These are phyloP conservation scores for Carterocephalus palaemon DNA, from an alignment of 2,888 invertebrate species.

Conservation along the genomic window DNA sequence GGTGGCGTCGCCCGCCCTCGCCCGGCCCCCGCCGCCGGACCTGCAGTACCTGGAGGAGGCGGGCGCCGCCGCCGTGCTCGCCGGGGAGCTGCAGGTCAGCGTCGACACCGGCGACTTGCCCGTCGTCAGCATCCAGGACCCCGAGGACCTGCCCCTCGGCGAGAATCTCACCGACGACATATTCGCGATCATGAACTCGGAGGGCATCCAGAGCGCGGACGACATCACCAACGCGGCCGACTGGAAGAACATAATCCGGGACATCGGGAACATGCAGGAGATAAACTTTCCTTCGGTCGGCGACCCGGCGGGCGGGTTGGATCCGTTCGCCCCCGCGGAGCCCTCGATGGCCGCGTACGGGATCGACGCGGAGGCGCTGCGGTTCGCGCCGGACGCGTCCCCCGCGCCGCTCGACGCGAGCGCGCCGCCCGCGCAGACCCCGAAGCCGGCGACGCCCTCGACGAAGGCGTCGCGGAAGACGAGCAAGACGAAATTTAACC, in stretches of 20 bases:
- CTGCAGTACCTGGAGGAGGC: constrained; percentile 62
- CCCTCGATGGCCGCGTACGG: constrained; percentile 50
- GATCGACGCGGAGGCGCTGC: constrained; percentile 55
- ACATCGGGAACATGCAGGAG: constrained; percentile 72
- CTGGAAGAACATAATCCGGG: constrained; percentile 74
- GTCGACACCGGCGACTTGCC: constrained; percentile 70
- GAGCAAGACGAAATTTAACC: constrained; percentile 67
- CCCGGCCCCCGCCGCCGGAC: constrained; percentile 62
- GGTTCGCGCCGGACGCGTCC: constrained; percentile 61
- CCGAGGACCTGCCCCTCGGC: constrained; percentile 69
- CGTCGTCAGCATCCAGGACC: constrained; percentile 75
- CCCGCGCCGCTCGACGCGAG: constrained; percentile 50
- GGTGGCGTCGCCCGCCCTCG: constrained; percentile 56
- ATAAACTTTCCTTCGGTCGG: constrained; percentile 64
- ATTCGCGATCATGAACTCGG: constrained; percentile 74
- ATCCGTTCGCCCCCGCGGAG: constrained; percentile 54
- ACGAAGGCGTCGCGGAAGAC: constrained; percentile 55
- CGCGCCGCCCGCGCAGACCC: constrained; percentile 44
- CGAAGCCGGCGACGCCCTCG: constrained; percentile 47
- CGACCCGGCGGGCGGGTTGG: constrained; percentile 53
- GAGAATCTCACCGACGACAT: constrained; percentile 73
- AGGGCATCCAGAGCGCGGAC: constrained; percentile 72
- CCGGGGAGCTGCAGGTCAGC: constrained; percentile 67
- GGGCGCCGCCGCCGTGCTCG: constrained; percentile 50
- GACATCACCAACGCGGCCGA: constrained; percentile 70